Conservation (phyloP, 1,140 invertebrate genomes). For the Mya arenaria region DNA sequence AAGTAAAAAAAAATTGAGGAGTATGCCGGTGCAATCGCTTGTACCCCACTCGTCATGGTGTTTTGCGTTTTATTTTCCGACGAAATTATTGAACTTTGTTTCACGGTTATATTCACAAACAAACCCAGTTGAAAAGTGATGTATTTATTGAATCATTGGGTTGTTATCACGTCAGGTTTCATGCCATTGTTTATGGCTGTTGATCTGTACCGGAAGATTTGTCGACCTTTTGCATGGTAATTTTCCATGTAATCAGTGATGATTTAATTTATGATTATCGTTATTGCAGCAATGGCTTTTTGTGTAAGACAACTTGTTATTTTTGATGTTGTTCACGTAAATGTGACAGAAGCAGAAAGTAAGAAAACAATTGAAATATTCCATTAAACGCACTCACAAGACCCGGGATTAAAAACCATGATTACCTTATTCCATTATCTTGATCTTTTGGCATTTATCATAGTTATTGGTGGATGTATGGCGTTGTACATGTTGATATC, state of each 20-base stretch:
- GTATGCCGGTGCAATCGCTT: neutral
- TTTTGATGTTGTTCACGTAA: neutral
- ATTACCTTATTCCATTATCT: neutral
- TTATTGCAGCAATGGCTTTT: neutral
- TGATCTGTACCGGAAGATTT: constrained; percentile 30
- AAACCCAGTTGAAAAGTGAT: neutral
- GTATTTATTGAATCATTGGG: neutral
- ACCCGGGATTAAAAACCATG: too few species aligned
- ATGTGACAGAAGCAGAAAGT: neutral
- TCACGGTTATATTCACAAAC: neutral
- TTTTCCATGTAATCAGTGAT: neutral
- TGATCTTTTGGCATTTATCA: neutral
- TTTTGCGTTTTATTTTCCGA: neutral
- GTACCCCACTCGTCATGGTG: neutral
- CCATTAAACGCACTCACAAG: neutral
- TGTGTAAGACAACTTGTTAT: neutral
- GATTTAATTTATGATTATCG: neutral
- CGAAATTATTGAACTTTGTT: neutral
- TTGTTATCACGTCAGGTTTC: neutral
- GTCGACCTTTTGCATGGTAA: constrained; percentile 13
- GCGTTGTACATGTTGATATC: neutral
- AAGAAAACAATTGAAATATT: neutral
- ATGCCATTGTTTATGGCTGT: neutral
- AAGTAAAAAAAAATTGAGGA: too few species aligned
- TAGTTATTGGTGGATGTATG: neutral